Percentiles rank a stretch among this genome's conserved stretches.
Conservation (phyloP, 2,888 invertebrate species). For the Lutraria lutraria region DNA sequence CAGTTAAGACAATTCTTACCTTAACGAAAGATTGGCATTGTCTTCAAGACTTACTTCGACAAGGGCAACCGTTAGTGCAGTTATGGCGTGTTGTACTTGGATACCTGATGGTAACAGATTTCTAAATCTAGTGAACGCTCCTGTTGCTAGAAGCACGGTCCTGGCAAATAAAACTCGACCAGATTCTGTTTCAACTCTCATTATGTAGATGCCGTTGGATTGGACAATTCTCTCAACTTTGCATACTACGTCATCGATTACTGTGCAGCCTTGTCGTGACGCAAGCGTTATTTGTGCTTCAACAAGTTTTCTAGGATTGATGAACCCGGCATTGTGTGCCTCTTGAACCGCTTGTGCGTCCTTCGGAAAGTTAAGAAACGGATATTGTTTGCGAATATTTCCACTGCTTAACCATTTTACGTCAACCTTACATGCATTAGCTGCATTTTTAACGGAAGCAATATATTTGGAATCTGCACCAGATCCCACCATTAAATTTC, state of each 20-base stretch:
- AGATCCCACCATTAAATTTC: slow-evolving; percentile 54
- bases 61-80: slow-evolving; percentile 58
- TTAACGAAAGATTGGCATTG: slow-evolving; percentile 42
- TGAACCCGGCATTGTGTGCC: slow-evolving; percentile 60
- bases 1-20: slow-evolving; percentile 35
- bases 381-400: slow-evolving; percentile 31
- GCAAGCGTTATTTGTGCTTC: slow-evolving; percentile 67
- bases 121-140: slow-evolving; percentile 68
- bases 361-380: slow-evolving; percentile 59
- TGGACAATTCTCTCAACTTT: slow-evolving; percentile 43
- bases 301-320: slow-evolving; percentile 71
- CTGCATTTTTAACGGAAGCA: background rate
- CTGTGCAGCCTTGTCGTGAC: slow-evolving; percentile 63
- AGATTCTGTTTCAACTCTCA: slow-evolving; percentile 62
- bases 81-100: slow-evolving; percentile 50
- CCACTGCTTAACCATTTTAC: background rate
- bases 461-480: background rate
- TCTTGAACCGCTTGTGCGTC: slow-evolving; percentile 52
- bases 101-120: slow-evolving; percentile 52
- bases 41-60: slow-evolving; percentile 53
- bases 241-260: slow-evolving; percentile 69
- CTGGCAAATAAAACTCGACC: slow-evolving; percentile 51
- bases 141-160: slow-evolving; percentile 71
- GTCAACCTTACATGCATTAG: background rate
- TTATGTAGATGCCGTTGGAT: slow-evolving; percentile 50